Evolutionary conservation across 2,888 invertebrate genomes (phyloP).

Genomic region (Flexamia atlantica): DNA sequence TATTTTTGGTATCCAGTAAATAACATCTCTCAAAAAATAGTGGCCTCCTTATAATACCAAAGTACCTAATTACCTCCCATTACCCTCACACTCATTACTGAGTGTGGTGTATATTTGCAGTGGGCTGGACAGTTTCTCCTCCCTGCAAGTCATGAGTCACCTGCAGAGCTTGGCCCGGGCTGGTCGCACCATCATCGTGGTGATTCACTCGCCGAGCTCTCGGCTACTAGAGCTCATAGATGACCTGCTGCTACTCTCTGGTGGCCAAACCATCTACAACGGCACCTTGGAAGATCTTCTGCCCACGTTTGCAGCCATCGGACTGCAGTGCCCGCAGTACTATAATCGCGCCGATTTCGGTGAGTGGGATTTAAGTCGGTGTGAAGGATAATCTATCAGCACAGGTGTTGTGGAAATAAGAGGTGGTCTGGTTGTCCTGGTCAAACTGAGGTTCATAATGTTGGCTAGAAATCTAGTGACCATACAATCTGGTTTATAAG

Average conservation of each 20-base stretch:
- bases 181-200: constrained; percentile 85
- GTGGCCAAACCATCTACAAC: constrained; percentile 83
- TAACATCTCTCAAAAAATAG: too few relatives aligned
- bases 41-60: too few relatives aligned
- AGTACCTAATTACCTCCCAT: too few relatives aligned
- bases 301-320: constrained; percentile 79
- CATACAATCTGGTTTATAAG: too few relatives aligned
- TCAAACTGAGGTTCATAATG: too few relatives aligned
- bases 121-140: constrained; percentile 82
- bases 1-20: too few relatives aligned
- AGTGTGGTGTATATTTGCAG: constrained; percentile 74
- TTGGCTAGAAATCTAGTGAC: too few relatives aligned
- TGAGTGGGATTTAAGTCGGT: too few relatives aligned
- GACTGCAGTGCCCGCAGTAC: constrained; percentile 84
- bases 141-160: constrained; percentile 81
- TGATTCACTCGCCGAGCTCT: constrained; percentile 90
- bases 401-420: too few relatives aligned
- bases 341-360: constrained; percentile 90
- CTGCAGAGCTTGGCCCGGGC: constrained; percentile 80
- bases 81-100: too few relatives aligned
- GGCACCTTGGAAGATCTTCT: constrained; percentile 81
- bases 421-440: too few relatives aligned
- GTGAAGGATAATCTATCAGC: too few relatives aligned
- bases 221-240: constrained; percentile 86
- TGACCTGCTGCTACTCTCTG: constrained; percentile 83